These are phyloP conservation scores for Channa argus DNA, from an alignment of 2,113 vertebrate genomes.

Conservation along the genomic window DNA sequence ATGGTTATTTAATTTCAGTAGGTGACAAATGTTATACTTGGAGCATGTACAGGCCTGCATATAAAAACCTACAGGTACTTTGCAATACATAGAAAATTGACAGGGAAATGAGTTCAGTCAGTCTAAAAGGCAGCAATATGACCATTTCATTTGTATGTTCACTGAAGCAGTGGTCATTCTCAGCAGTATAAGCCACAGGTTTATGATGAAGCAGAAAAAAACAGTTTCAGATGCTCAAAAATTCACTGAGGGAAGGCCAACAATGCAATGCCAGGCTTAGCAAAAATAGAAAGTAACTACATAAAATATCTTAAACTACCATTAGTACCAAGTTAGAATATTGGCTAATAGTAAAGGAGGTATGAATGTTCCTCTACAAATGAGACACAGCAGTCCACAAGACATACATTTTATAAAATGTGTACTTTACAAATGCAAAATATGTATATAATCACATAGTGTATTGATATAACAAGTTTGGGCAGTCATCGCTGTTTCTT, in stretches of 20 bases:
- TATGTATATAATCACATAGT: conserved; percentile 26
- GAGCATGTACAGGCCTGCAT: conserved; percentile 28
- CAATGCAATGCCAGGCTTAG: background rate
- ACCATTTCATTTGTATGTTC: background rate
- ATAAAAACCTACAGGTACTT: background rate
- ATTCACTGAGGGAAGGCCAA: background rate
- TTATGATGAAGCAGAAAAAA: background rate
- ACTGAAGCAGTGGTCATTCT: conserved; percentile 34
- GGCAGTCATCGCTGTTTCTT: conserved; percentile 2
- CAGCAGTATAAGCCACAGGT: conserved; percentile 12
- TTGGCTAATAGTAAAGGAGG: conserved; percentile 16
- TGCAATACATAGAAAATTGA: background rate
- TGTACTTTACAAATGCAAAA: conserved; percentile 35
- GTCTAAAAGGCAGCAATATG: conserved; percentile 22
- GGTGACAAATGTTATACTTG: conserved; percentile 10
- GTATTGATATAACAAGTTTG: conserved; percentile 2
- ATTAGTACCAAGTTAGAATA: conserved; percentile 24
- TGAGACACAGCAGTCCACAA: conserved; percentile 9
- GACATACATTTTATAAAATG: conserved; percentile 35
- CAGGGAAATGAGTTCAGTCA: conserved; percentile 51
- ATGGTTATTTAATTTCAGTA: conserved; percentile 45
- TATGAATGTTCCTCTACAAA: conserved; percentile 4
- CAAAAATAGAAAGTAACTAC: too few species aligned
- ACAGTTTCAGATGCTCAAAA: background rate
- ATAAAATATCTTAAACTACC: background rate